A percentile compares a stretch with the other conserved stretches of the same genome.
phyloP scores from a whole-genome alignment of 2,797 vertebrate species.

The Ammospiza maritima region DNA sequence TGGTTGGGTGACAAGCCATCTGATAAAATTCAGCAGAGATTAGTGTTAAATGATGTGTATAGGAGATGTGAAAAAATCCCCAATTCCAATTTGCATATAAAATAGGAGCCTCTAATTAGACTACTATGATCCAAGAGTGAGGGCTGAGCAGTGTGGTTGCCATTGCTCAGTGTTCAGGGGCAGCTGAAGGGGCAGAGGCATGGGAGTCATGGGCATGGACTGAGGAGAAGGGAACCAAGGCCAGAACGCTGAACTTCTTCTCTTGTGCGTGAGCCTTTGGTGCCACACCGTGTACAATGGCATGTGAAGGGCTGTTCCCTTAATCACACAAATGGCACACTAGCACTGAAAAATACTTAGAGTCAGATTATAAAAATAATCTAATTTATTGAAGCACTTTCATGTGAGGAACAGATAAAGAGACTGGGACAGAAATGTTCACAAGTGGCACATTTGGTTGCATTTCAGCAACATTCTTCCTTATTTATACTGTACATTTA shows the following conservation, averaged over 20 bases:
- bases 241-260: background rate
- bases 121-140: background rate
- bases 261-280: background rate
- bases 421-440: background rate
- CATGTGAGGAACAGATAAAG: background rate
- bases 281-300: background rate
- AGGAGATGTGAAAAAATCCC: background rate
- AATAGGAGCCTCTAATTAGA: background rate
- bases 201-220: too few species aligned
- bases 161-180: background rate
- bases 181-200: accelerated
- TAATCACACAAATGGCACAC: background rate
- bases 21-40: background rate
- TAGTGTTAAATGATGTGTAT: background rate
- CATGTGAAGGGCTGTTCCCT: background rate
- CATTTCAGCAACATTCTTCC: background rate
- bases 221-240: background rate
- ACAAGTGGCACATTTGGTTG: background rate
- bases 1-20: background rate
- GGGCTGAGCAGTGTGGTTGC: background rate
- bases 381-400: background rate
- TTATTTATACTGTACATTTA: background rate
- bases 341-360: background rate
- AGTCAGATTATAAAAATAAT: background rate
- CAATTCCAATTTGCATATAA: background rate